Evolutionary conservation across 2,797 vertebrate species (phyloP).

Genomic region (Tarsius wallacei): DNA sequence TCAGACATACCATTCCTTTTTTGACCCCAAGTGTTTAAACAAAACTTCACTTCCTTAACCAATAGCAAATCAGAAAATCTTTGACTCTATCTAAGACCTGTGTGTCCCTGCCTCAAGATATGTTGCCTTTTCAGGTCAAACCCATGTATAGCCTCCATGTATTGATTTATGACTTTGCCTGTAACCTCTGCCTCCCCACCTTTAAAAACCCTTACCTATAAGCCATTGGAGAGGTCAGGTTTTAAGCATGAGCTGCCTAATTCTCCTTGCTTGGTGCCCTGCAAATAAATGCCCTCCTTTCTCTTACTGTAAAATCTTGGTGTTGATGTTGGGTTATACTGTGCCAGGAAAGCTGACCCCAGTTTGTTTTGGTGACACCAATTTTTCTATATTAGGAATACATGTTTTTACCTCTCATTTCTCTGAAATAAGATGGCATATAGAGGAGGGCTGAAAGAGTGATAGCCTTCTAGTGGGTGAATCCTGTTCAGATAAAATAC

Average conservation of each 20-base stretch:
- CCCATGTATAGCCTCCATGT: neutral
- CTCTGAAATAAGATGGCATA: neutral
- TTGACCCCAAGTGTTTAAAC: neutral
- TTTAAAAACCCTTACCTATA: neutral
- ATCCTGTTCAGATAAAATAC: neutral
- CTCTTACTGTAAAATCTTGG: neutral
- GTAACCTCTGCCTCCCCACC: neutral
- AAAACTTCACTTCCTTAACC: neutral
- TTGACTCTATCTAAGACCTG: neutral
- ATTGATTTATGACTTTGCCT: neutral
- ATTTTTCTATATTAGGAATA: neutral
- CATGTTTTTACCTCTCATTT: too few relatives aligned
- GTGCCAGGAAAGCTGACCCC: neutral
- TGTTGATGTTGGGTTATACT: neutral
- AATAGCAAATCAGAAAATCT: neutral
- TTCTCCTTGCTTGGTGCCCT: neutral
- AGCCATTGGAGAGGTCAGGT: neutral
- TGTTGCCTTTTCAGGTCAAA: neutral
- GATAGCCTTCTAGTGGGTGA: too few relatives aligned
- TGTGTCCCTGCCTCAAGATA: neutral
- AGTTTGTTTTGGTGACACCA: neutral
- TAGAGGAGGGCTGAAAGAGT: fast-evolving
- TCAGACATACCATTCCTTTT: neutral
- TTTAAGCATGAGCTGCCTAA: neutral
- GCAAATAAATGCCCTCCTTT: neutral